Evolutionary conservation across 2,888 invertebrate genomes (phyloP), one percentile per base, ranked within the genome.

Genomic region (Leptarthrus brevirostris): DNA sequence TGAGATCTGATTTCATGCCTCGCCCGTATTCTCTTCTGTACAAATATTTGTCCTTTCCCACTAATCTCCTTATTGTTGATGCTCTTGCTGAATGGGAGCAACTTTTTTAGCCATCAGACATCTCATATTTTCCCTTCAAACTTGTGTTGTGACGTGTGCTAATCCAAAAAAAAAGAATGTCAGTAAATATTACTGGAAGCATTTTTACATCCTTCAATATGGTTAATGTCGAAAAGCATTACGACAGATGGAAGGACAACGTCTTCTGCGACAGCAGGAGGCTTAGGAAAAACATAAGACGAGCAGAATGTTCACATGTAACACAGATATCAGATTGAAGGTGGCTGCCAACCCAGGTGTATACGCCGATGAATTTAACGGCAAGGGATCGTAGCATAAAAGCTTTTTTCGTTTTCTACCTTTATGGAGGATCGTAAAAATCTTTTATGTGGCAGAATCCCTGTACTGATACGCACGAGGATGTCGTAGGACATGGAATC

Each of bases 341-440:
- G 64, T 47, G 14, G 47, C 24, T 47, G 47, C 24, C 61, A 20
- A n/a, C 36, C 18, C 22, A 2, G 53, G 64, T 18, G 18, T 20
- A 20, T 24, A 20, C 44, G 12, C 20, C 40, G 20, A 66, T 66
- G 64, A 47, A 66, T 47, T 66, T 47, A 66, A 66, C 16, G 47
- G 18, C 24, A 26, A 47, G 47, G 64, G 64, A 66, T 66, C 64
- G 47, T 24, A 26, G 47, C 47, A 18, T 66, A 66, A 66, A 66
- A 66, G 64, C 64, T 66, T 66, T 61, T 72, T 72, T 74, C 72
- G 64, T 26, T 74, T 64, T 49, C 40, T 70, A 74, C 74, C 74
- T 66, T 72, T 74, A 66, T 72, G 54, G 22, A 30, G 72, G 66
- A 56, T 74, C 74, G 74, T 74, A 74, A 74, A 74, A 74, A 74